These are phyloP conservation scores for Colletes latitarsis DNA, from an alignment of 1,140 invertebrate genomes.

Conservation along the genomic window DNA sequence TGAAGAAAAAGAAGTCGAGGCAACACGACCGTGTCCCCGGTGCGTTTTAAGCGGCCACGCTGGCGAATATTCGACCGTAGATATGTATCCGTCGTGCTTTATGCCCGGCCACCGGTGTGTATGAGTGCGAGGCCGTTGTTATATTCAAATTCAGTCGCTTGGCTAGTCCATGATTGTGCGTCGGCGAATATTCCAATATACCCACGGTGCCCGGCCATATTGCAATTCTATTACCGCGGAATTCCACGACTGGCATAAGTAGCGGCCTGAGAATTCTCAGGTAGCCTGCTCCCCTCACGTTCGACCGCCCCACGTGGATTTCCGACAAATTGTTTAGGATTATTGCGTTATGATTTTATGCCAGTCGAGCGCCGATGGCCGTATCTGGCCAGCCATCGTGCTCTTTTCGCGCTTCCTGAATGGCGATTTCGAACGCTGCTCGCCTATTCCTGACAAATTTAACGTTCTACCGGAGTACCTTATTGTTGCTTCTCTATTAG, in stretches of 20 bases:
- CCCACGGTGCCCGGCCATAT: constrained; percentile 29
- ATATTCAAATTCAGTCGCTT: constrained; percentile 79
- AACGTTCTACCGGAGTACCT: no score
- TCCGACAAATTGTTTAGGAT: constrained; percentile 49
- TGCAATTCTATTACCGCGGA: constrained; percentile 65
- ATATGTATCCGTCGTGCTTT: constrained; percentile 76
- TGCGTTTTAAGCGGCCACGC: constrained; percentile 38
- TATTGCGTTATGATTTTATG: constrained; percentile 58
- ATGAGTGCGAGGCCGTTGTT: constrained; percentile 72
- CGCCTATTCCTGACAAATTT: no score
- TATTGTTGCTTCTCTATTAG: no score
- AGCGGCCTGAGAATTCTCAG: constrained; percentile 40
- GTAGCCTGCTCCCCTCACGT: background rate
- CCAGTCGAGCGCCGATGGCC: no score
- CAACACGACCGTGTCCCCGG: constrained; percentile 33
- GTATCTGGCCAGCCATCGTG: background rate
- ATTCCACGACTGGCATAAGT: constrained; percentile 68
- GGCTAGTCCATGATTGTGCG: constrained; percentile 75
- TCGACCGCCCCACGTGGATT: background rate
- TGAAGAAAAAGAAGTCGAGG: background rate
- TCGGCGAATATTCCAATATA: constrained; percentile 74
- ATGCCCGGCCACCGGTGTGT: constrained; percentile 66
- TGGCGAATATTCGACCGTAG: constrained; percentile 59
- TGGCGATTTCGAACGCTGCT: background rate
- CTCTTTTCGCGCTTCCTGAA: constrained; percentile 7